phyloP scores from a whole-genome alignment of 2,113 vertebrate genomes.

The Erythrolamprus reginae region DNA sequence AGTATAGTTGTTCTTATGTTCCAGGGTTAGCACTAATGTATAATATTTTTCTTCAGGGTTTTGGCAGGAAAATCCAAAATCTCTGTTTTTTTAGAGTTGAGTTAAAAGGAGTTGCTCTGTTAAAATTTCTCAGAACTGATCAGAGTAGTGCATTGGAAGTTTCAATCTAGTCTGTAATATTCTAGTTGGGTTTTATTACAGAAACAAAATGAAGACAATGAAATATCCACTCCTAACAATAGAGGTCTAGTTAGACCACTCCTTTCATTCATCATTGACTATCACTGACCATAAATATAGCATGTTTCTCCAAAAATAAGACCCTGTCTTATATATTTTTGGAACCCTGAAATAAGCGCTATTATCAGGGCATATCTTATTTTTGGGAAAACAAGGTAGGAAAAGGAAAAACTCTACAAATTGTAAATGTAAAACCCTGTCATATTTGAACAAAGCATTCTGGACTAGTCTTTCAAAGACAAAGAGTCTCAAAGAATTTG shows the following conservation, averaged over 20 bases:
- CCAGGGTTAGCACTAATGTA: neutral
- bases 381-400: neutral
- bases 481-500: neutral
- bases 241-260: neutral
- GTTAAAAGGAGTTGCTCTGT: neutral
- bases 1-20: neutral
- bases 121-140: neutral
- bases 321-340: too few relatives aligned
- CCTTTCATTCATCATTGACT: neutral
- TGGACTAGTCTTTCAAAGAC: neutral
- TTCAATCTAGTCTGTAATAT: neutral
- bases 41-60: neutral
- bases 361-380: too few relatives aligned
- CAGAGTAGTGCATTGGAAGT: neutral
- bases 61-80: neutral
- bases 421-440: neutral
- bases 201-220: neutral
- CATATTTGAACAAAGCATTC: neutral
- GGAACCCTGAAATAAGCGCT: too few relatives aligned
- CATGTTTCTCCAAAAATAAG: too few relatives aligned
- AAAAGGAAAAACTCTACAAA: neutral
- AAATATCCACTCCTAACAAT: neutral
- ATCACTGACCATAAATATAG: neutral
- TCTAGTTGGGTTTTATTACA: neutral
- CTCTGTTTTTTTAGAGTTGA: neutral